A percentile compares a stretch with the other conserved stretches of the same genome.
Evolutionary conservation across 2,113 vertebrate species (phyloP).

Genomic region (Oryzias javanicus): DNA sequence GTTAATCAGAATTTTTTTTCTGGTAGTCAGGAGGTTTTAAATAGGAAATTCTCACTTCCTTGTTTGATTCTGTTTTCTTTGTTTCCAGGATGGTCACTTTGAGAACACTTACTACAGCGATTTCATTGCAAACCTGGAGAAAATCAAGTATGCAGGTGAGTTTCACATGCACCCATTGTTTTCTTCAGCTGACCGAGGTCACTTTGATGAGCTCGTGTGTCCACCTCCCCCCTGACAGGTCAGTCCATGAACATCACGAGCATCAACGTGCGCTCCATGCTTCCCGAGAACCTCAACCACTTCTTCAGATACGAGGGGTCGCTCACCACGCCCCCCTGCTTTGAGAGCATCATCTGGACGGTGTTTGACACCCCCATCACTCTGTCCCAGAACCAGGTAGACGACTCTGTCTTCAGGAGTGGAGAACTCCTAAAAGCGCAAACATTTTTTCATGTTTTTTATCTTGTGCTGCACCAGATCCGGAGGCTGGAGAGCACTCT

Average conservation of each 20-base stretch:
- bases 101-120: conserved; percentile 92
- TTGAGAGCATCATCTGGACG: conserved; percentile 87
- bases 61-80: conserved; percentile 11
- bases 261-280: conserved; percentile 83
- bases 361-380: conserved; percentile 83
- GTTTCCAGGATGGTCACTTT: conserved; percentile 78
- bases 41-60: not conserved
- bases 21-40: no score
- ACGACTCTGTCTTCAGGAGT: rapidly evolving
- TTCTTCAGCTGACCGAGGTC: not conserved
- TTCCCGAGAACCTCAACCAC: conserved; percentile 82
- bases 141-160: conserved; percentile 84
- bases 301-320: conserved; percentile 89
- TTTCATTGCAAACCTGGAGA: conserved; percentile 82
- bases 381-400: conserved; percentile 85
- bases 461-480: conserved; percentile 59
- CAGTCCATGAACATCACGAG: conserved; percentile 75
- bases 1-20: no score
- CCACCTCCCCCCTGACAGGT: conserved; percentile 61
- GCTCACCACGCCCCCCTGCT: conserved; percentile 87
- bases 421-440: not conserved
- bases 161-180: not conserved
- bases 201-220: not conserved
- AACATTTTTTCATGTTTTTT: no score
- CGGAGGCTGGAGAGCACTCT: conserved; percentile 83